A percentile compares a stretch with the other conserved stretches of the same genome.
Conservation (phyloP, 2,888 invertebrate species). For the Eremobia ochroleuca region DNA sequence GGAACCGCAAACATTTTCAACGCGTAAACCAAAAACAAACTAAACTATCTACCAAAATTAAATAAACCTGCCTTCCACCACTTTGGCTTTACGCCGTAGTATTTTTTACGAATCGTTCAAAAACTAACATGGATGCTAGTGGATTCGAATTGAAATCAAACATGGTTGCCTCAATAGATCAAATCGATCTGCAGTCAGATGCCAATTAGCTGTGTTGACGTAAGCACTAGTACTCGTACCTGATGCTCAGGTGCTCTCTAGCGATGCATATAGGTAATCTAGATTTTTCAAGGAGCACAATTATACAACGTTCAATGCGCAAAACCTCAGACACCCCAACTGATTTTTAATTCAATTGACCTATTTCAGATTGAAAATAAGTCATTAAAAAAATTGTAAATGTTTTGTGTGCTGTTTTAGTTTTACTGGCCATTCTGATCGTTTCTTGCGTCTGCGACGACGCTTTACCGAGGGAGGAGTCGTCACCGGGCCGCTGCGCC, state of each 20-base stretch:
- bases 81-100: constrained; percentile 25
- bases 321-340: no score
- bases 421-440: no score
- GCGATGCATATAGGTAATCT: constrained; percentile 32
- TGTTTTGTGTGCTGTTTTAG: no score
- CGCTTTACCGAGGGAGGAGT: no score
- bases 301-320: no score
- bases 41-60: constrained; percentile 28
- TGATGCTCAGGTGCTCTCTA: constrained; percentile 67
- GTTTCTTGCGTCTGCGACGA: no score
- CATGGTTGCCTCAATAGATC: constrained; percentile 66
- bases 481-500: no score
- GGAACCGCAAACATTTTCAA: constrained; percentile 37
- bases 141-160: constrained; percentile 74
- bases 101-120: constrained; percentile 39
- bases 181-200: constrained; percentile 70
- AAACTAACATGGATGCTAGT: constrained; percentile 57
- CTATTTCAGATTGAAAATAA: no score
- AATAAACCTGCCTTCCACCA: constrained; percentile 38
- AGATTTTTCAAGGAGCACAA: background rate
- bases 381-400: no score
- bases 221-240: constrained; percentile 44
- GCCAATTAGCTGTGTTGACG: constrained; percentile 78
- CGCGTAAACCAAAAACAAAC: constrained; percentile 34
- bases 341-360: no score